Conservation (phyloP, 2,113 vertebrate genomes). For the Crypturellus undulatus region DNA sequence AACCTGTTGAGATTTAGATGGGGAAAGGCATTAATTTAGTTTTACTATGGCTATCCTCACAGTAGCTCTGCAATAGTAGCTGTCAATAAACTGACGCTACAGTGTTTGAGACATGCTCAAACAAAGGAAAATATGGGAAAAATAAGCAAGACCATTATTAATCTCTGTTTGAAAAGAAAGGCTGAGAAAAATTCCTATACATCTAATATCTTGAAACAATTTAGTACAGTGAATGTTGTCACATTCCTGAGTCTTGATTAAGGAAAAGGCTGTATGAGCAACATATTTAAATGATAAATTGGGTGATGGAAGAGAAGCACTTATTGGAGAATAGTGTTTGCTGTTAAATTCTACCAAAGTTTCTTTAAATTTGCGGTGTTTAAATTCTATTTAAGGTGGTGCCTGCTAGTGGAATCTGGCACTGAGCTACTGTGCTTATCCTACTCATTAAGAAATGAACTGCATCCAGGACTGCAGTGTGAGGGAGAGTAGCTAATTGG, state of each 20-base stretch:
- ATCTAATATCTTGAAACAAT: neutral
- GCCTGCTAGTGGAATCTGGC: constrained; percentile 51
- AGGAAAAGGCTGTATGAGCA: constrained; percentile 1
- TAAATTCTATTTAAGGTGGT: constrained; percentile 43
- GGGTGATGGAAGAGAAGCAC: constrained; percentile 1
- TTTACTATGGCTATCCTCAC: neutral
- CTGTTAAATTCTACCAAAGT: constrained; percentile 38
- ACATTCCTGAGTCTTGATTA: neutral
- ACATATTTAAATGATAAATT: neutral
- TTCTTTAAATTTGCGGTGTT: constrained; percentile 55
- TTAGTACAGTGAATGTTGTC: neutral
- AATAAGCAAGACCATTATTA: neutral
- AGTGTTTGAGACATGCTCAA: neutral
- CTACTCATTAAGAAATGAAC: constrained; percentile 9
- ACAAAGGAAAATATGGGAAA: too few relatives aligned
- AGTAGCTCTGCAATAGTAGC: neutral
- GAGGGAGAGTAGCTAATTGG: constrained; percentile 19
- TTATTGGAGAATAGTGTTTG: constrained; percentile 34
- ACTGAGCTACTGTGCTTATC: constrained; percentile 17
- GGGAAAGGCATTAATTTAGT: neutral
- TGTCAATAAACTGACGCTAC: neutral
- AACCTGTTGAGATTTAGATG: neutral
- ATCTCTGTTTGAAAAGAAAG: constrained; percentile 6
- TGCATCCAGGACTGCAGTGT: neutral
- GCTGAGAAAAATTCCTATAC: neutral